phyloP scores from a whole-genome alignment of 2,113 vertebrate genomes.

The Craseonycteris thonglongyai region DNA sequence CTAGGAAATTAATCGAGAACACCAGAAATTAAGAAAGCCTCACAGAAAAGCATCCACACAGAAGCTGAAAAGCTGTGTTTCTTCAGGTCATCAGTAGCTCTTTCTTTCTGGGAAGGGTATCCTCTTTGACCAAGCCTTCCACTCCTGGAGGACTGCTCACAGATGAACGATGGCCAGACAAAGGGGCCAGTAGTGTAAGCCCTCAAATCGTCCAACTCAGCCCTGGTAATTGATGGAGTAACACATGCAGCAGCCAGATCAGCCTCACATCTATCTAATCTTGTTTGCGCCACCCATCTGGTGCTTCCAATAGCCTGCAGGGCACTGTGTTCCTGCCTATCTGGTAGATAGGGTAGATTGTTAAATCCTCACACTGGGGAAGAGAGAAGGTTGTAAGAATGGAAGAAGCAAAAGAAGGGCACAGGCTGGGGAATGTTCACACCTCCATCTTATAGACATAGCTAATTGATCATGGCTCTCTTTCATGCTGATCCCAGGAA shows the following conservation, averaged over 20 bases:
- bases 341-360: background rate
- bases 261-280: accelerated
- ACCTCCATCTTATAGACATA: background rate
- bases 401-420: background rate
- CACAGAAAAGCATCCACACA: background rate
- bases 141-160: background rate
- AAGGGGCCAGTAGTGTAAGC: background rate
- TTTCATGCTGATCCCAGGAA: background rate
- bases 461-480: background rate
- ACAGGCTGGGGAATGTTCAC: background rate
- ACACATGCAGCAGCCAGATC: background rate
- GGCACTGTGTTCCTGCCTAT: background rate
- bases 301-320: background rate
- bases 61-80: background rate
- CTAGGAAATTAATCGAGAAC: background rate
- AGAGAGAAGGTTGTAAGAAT: background rate
- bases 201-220: background rate
- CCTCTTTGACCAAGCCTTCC: background rate
- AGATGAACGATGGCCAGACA: background rate
- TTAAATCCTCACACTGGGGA: background rate
- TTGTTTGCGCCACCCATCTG: background rate
- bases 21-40: background rate
- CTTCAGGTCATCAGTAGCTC: background rate
- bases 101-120: background rate
- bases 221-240: background rate